Evolutionary conservation across 1,140 invertebrate genomes (phyloP).

Genomic region (Heterodera schachtii): DNA sequence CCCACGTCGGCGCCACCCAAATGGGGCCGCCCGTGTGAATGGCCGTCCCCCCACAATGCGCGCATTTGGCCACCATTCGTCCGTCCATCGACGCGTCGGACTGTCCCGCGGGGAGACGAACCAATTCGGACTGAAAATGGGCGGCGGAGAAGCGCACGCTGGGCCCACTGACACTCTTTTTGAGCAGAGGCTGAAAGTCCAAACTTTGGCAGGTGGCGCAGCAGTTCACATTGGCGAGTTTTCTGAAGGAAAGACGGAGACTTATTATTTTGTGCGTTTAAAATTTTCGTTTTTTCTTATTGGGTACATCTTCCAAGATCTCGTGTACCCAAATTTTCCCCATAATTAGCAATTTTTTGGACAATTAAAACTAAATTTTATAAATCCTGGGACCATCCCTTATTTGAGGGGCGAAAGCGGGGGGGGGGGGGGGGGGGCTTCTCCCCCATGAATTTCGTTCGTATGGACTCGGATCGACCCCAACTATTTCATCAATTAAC

Average conservation of each 20-base stretch:
- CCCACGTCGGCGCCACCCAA: slow-evolving; percentile 84
- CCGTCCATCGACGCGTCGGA: slow-evolving; percentile 9
- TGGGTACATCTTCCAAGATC: too few relatives aligned
- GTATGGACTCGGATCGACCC: too few relatives aligned
- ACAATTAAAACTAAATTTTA: slow-evolving; percentile 17
- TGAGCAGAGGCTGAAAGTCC: slow-evolving; percentile 51
- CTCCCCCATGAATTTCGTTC: too few relatives aligned
- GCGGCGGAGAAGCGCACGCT: slow-evolving; percentile 38
- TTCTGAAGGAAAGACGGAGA: slow-evolving; percentile 47
- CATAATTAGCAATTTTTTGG: background rate
- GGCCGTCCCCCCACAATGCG: slow-evolving; percentile 48
- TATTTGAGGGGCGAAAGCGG: too few relatives aligned
- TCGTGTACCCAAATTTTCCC: too few relatives aligned
- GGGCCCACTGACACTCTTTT: slow-evolving; percentile 40
- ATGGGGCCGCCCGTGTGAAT: slow-evolving; percentile 85
- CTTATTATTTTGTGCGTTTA: background rate
- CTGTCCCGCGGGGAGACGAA: background rate
- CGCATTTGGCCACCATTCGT: slow-evolving; percentile 42
- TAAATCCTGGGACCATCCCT: too few relatives aligned
- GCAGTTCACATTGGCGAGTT: slow-evolving; percentile 56
- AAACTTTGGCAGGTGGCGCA: slow-evolving; percentile 58
- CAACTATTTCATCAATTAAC: too few relatives aligned
- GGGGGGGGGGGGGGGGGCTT: too few relatives aligned
- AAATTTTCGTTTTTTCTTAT: too few relatives aligned
- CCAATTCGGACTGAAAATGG: slow-evolving; percentile 29